Evolutionary conservation across 2,113 vertebrate species (phyloP).

Genomic region (Oxygymnocypris stewartii): DNA sequence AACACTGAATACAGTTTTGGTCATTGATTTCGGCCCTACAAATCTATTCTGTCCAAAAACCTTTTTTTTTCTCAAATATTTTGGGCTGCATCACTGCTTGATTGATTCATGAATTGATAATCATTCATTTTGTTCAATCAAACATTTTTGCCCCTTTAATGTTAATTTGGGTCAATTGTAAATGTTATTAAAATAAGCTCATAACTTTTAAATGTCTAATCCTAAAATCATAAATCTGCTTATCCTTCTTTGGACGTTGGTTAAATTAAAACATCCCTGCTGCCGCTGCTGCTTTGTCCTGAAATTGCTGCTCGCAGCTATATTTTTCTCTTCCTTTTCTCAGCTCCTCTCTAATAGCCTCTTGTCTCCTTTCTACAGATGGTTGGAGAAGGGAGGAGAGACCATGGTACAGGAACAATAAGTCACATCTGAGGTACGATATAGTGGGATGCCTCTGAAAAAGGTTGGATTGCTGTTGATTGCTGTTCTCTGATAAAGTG

Average conservation of each 20-base stretch:
- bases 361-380: slow-evolving; percentile 47
- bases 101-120: neutral
- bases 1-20: neutral
- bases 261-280: neutral
- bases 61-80: neutral
- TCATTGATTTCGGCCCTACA: neutral
- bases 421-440: slow-evolving; percentile 44
- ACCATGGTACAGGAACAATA: neutral
- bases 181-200: neutral
- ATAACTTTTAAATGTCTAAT: neutral
- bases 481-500: slow-evolving; percentile 1
- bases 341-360: slow-evolving; percentile 44
- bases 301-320: slow-evolving; percentile 18
- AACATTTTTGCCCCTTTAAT: neutral
- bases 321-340: slow-evolving; percentile 25
- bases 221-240: neutral
- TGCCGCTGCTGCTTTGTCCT: slow-evolving; percentile 3
- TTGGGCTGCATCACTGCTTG: neutral
- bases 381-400: slow-evolving; percentile 32
- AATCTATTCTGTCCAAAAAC: neutral
- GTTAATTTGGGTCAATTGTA: neutral
- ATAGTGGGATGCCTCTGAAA: neutral
- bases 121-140: neutral
- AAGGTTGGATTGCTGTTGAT: slow-evolving; percentile 7
- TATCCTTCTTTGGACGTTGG: neutral